Base-by-base conservation (phyloP, 2,797 vertebrate genomes). In the Enteromius radiatus region DNA sequence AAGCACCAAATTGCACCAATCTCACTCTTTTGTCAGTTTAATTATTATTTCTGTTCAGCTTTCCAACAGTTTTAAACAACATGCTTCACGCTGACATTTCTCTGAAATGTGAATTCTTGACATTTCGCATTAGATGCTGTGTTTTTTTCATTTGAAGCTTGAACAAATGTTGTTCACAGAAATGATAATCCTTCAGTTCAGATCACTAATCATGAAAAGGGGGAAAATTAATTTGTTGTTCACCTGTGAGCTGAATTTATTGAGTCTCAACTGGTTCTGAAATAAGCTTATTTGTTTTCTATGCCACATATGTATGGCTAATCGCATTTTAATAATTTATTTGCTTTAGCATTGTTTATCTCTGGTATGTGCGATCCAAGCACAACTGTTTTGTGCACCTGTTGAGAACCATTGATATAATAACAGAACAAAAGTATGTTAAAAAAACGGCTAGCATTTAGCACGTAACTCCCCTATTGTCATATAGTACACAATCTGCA, bases 1-100 rank as follows among this genome's bases (percentile, higher is more conserved):
- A 73, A 36, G 69, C 56, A 73, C 54, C 21, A 61, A 81, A 73
- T 49, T 73, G 43, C 52, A 49, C 26, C 36, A 80, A 47, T 71
- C 68, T 17, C 11, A 43, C 14, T 70, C 2, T 19, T 47, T 45
- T 63, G 38, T 63, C 41, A 26, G 31, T 68, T 14, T 78, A 56
- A 79, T 54, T 49, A 23, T 52, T 79, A 12, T 23, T 68, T 79
- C 64, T 33, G 12, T 33, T 80, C 19, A 47, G 59, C 41, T 64
- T 78, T 33, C 26, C 28, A 79, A 19, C 15, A 21, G 17, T 31
- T 59, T 33, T 43, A 8, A 67, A 23, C 28, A 5, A 47, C 68
- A 56, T 15, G 10, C 45, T 17, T 52, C 5, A 7, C 0, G 21
- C 21, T 75, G 71, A 31, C 26, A 31, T 63, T 63, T 63, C 26